Percentiles rank a stretch among this genome's conserved stretches.
Evolutionary conservation across 1,140 invertebrate genomes (phyloP).

Genomic region (Cyclina sinensis): DNA sequence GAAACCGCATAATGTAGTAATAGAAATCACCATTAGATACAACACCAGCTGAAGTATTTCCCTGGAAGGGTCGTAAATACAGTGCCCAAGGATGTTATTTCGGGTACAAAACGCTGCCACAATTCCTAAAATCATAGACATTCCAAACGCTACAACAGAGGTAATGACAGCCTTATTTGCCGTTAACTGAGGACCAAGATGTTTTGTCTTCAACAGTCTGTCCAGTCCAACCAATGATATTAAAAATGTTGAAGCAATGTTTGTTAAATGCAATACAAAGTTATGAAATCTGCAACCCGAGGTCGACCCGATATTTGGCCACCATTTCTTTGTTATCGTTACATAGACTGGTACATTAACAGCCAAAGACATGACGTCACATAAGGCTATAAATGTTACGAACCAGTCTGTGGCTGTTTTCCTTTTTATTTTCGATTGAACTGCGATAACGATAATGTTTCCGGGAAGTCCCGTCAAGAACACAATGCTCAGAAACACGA

Average conservation of each 20-base stretch:
- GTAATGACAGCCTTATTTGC: background rate
- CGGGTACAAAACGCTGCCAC: background rate
- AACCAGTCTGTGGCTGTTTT: slow-evolving; percentile 13
- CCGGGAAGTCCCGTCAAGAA: background rate
- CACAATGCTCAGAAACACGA: background rate
- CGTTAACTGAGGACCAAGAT: background rate
- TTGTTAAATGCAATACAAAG: background rate
- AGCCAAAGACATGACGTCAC: background rate
- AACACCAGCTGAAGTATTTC: background rate
- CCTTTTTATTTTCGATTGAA: background rate
- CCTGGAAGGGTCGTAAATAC: background rate
- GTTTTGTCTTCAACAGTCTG: background rate
- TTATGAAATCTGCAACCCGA: background rate
- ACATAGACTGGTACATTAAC: background rate
- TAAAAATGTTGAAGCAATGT: background rate
- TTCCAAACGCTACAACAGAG: background rate
- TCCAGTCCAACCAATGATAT: background rate
- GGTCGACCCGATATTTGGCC: background rate
- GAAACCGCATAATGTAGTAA: background rate
- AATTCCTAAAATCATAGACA: background rate
- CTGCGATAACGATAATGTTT: background rate
- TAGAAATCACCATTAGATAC: background rate
- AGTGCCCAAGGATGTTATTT: background rate
- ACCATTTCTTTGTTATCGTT: background rate
- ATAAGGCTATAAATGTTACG: background rate